Evolutionary conservation across 2,113 vertebrate species (phyloP), one percentile per base, ranked within the genome.

Genomic region (Murina feae): DNA sequence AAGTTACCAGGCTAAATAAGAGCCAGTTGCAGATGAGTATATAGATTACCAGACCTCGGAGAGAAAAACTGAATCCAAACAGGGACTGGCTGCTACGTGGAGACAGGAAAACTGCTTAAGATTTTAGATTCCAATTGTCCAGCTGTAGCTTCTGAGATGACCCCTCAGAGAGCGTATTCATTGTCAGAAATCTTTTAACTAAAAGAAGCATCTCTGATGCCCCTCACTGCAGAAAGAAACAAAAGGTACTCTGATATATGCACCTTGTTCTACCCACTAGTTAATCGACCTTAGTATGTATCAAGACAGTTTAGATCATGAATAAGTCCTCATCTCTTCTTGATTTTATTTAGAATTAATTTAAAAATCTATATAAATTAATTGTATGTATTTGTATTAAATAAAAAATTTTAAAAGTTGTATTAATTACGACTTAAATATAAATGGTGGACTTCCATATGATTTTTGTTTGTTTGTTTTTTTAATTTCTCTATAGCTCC

Each of bases 1-100:
- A 96, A 69, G 37, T 92, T 83, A 49, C 89, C 68, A 2, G 47
- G 9, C 85, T 87, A 42, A 89, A 63, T 35, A 35, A 92, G 8
- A 79, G 12, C 23, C 82, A 9, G 2, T 1, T 37, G 30, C 47
- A 68, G 7, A 60, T 81, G 12, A 47, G 17, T 1, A 20, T 18
- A 63, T n/a, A 82, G 51, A 91, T 82, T 20, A 51, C 13, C 23
- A 53, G 42, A 7, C n/a, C 65, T 28, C 13, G 37, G 58, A n/a
- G 69, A 23, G 28, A 92, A 83, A 49, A 82, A 78, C 6, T 51
- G 35, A 92, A 32, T 44, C 37, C 32, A 44, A 44, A 35, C 11
- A 44, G 32, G 23, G 0, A 28, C 12, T n/a, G 30, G 3, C 44
- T 95, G 7, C 47, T 69, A 58, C 75, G 6, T 1, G 7, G 2